Evolutionary conservation across 2,888 invertebrate species (phyloP).

Genomic region (Aspidiotus destructor): DNA sequence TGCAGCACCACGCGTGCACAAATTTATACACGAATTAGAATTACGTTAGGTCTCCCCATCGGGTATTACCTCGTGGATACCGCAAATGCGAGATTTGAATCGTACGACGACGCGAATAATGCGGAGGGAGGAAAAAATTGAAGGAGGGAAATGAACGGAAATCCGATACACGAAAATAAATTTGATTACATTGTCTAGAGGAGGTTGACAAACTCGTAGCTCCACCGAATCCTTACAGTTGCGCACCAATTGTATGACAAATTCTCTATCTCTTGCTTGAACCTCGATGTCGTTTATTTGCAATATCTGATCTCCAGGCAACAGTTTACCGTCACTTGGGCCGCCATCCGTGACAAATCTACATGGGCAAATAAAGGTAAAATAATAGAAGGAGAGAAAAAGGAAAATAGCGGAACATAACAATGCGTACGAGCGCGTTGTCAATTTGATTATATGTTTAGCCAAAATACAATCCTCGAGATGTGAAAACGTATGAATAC

Average conservation of each 20-base stretch:
- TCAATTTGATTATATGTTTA: background rate
- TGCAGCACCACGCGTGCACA: no score
- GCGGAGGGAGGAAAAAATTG: background rate
- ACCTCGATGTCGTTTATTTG: slow-evolving; percentile 87
- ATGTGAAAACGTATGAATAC: no score
- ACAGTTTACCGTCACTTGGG: slow-evolving; percentile 79
- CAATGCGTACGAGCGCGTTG: background rate
- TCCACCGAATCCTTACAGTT: slow-evolving; percentile 67
- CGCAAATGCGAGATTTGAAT: background rate
- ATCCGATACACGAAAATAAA: background rate
- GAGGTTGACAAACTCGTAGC: slow-evolving; percentile 74
- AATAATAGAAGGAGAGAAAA: background rate
- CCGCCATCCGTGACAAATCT: slow-evolving; percentile 77
- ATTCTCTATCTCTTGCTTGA: slow-evolving; percentile 70
- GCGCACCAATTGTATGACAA: slow-evolving; percentile 77
- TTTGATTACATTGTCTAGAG: slow-evolving; percentile 52
- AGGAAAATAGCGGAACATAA: background rate
- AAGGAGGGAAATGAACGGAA: background rate
- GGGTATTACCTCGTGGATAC: no score
- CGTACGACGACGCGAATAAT: background rate
- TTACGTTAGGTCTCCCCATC: background rate
- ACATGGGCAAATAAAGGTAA: slow-evolving; percentile 32
- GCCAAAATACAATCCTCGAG: no score
- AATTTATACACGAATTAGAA: background rate
- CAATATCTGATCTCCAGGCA: slow-evolving; percentile 84